Conservation (phyloP, 2,113 vertebrate genomes). For the Halichoeres trimaculatus region DNA sequence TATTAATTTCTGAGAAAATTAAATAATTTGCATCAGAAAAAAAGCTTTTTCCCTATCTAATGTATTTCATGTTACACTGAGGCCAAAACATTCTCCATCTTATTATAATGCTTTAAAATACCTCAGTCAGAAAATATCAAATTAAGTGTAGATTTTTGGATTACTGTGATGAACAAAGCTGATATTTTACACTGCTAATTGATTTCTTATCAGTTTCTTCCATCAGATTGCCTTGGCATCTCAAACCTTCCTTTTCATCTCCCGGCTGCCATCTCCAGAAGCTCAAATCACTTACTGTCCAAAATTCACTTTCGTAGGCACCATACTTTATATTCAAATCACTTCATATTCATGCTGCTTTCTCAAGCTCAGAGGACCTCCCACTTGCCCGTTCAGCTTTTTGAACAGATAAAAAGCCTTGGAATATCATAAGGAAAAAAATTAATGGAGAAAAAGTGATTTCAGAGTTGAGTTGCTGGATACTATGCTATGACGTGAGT, state of each 20-base stretch:
- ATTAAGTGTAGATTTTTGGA: constrained; percentile 42
- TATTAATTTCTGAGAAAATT: too few relatives aligned
- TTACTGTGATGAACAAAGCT: constrained; percentile 43
- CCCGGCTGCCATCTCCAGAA: not conserved
- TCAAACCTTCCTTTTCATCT: constrained; percentile 45
- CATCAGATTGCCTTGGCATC: constrained; percentile 53
- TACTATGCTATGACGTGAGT: constrained; percentile 36
- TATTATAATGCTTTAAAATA: constrained; percentile 3
- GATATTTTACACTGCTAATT: constrained; percentile 61
- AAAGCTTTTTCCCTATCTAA: not conserved
- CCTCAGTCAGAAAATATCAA: constrained; percentile 4
- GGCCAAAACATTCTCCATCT: not conserved
- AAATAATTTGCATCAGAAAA: too few relatives aligned
- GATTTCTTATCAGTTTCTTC: constrained; percentile 69
- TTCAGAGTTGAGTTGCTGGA: constrained; percentile 57
- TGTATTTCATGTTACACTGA: not conserved
- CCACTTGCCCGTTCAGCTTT: constrained; percentile 50
- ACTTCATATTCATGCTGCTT: constrained; percentile 42
- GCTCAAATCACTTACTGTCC: constrained; percentile 27
- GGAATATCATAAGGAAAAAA: constrained; percentile 55
- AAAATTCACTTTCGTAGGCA: constrained; percentile 31
- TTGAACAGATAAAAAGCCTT: constrained; percentile 55
- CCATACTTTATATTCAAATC: constrained; percentile 69
- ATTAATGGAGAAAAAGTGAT: constrained; percentile 55
- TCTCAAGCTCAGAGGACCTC: constrained; percentile 53